phyloP scores from a whole-genome alignment of 2,888 invertebrate genomes.

The Tachystola acroxantha region DNA sequence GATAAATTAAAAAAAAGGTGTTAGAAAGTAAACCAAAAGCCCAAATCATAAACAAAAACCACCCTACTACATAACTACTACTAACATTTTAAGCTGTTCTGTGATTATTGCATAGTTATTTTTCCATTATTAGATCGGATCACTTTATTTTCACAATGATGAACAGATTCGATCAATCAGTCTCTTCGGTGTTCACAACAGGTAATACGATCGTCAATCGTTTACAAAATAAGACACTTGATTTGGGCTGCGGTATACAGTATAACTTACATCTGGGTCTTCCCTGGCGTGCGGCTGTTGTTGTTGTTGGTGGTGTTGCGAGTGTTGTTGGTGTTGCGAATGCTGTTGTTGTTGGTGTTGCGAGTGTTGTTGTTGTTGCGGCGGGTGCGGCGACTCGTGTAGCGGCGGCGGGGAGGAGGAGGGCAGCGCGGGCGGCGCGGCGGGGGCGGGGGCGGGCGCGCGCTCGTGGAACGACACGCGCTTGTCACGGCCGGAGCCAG shows the following conservation, averaged over 20 bases:
- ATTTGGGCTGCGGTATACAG: no score
- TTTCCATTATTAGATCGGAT: neutral
- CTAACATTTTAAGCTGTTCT: no score
- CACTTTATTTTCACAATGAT: no score
- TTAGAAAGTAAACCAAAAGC: neutral
- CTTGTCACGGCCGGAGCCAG: slow-evolving; percentile 68
- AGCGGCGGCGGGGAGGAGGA: slow-evolving; percentile 24
- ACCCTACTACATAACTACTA: no score
- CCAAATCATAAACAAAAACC: no score
- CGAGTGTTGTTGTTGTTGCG: slow-evolving; percentile 29
- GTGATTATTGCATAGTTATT: no score
- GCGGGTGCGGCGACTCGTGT: slow-evolving; percentile 28
- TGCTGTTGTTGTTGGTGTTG: no score
- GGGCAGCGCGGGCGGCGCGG: slow-evolving; percentile 18
- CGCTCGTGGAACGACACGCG: slow-evolving; percentile 88
- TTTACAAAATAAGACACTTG: no score
- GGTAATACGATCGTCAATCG: no score
- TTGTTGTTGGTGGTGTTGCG: slow-evolving; percentile 31
- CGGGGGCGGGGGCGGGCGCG: slow-evolving; percentile 29
- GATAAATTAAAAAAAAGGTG: neutral
- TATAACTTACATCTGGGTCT: slow-evolving; percentile 87
- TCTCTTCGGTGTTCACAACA: no score
- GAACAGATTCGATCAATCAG: no score
- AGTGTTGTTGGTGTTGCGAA: no score
- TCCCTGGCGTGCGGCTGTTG: slow-evolving; percentile 66